Conservation (phyloP, 2,113 vertebrate species). For the Tylochromis polylepis region DNA sequence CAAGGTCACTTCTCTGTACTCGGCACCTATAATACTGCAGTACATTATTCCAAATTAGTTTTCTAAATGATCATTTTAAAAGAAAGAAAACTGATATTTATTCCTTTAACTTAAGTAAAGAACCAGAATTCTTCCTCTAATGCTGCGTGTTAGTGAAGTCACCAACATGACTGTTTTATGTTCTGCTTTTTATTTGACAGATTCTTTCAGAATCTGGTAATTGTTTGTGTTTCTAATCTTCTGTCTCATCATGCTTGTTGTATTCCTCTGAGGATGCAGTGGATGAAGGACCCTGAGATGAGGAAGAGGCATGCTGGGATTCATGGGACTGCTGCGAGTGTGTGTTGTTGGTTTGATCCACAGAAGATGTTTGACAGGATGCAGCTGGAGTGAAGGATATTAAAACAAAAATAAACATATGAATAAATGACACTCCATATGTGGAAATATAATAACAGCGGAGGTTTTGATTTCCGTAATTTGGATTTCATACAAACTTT, state of each 20-base stretch:
- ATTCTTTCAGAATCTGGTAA: background rate
- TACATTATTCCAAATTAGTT: background rate
- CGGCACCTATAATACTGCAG: background rate
- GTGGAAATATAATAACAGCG: background rate
- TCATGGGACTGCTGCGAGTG: accelerated
- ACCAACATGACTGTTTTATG: background rate
- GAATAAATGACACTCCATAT: background rate
- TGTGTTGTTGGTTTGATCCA: accelerated
- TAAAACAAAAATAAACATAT: background rate
- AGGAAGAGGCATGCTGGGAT: background rate
- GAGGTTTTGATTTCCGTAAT: background rate
- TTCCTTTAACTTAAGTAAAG: background rate
- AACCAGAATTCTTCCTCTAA: background rate
- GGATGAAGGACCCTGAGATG: background rate
- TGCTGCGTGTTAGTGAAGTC: background rate
- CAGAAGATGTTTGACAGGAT: background rate
- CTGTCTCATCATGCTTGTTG: background rate
- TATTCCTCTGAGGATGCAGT: accelerated
- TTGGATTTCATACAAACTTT: background rate
- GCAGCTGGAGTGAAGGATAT: background rate
- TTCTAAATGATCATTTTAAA: background rate
- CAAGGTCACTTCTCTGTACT: background rate
- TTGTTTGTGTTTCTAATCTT: background rate
- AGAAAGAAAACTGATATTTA: background rate
- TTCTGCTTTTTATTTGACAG: background rate